Evolutionary conservation across 2,888 invertebrate genomes (phyloP).

Genomic region (Dinocampus coccinellae): DNA sequence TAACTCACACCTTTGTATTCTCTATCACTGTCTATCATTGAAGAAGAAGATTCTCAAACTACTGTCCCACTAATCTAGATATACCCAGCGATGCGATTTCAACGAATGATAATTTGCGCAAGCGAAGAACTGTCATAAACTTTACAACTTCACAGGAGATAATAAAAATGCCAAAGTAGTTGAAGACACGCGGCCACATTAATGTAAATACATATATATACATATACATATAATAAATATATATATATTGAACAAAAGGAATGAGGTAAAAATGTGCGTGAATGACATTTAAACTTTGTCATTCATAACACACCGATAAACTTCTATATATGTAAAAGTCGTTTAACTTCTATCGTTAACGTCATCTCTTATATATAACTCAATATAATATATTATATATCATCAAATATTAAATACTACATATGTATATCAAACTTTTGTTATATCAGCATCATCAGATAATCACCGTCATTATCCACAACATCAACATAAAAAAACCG

Average conservation of each 20-base stretch:
- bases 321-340: background rate
- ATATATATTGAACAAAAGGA: conserved; percentile 27
- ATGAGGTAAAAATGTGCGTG: conserved; percentile 15
- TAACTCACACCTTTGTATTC: conserved; percentile 18
- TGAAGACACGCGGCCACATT: conserved; percentile 15
- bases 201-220: background rate
- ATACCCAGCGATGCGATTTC: conserved; percentile 41
- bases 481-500: background rate
- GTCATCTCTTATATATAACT: background rate
- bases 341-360: background rate
- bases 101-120: conserved; percentile 42
- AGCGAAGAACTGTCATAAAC: conserved; percentile 41
- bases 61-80: conserved; percentile 47
- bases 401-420: background rate
- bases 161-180: conserved; percentile 42
- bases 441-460: background rate
- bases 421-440: background rate
- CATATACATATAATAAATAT: conserved; percentile 4
- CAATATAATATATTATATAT: background rate
- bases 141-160: conserved; percentile 46
- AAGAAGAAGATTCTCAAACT: too few relatives aligned
- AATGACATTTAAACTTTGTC: conserved; percentile 34
- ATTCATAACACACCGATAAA: conserved; percentile 28
- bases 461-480: background rate
- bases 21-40: background rate